Conservation (phyloP, 2,113 vertebrate species). For the Pachycephala philippinensis region DNA sequence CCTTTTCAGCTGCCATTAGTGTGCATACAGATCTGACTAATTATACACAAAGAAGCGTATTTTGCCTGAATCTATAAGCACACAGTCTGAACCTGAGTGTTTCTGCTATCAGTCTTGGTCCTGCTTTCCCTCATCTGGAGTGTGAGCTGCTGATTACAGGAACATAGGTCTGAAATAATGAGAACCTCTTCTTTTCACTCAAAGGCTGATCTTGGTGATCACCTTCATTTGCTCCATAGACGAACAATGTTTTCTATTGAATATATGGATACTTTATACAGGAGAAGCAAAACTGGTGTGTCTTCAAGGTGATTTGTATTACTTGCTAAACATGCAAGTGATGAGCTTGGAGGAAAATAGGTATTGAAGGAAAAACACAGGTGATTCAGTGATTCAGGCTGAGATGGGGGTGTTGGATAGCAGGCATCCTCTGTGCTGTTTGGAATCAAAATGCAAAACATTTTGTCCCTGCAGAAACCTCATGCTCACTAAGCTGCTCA, state of each 20-base stretch:
- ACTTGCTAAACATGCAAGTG: not conserved
- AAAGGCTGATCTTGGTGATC: not conserved
- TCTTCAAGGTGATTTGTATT: not conserved
- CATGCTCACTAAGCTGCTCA: not conserved
- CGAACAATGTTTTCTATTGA: not conserved
- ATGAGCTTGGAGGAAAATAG: not conserved
- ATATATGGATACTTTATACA: not conserved
- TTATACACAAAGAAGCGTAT: constrained; percentile 58
- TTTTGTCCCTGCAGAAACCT: not conserved
- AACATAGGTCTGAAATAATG: constrained; percentile 27
- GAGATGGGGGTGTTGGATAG: not conserved
- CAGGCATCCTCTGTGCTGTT: not conserved
- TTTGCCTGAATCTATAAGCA: constrained; percentile 43
- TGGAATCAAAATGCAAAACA: not conserved
- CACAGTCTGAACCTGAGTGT: not conserved
- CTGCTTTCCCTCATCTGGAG: constrained; percentile 11
- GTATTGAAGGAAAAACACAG: fast-evolving
- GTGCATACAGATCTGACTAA: constrained; percentile 46
- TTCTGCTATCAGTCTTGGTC: not conserved
- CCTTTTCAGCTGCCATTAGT: constrained; percentile 30
- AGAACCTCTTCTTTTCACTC: not conserved
- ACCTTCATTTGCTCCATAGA: not conserved
- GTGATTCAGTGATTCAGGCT: not conserved
- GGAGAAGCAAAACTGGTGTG: not conserved
- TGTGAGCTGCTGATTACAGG: constrained; percentile 7